These are phyloP conservation scores for Gerris buenoi DNA, from an alignment of 1,140 invertebrate genomes.

Conservation along the genomic window DNA sequence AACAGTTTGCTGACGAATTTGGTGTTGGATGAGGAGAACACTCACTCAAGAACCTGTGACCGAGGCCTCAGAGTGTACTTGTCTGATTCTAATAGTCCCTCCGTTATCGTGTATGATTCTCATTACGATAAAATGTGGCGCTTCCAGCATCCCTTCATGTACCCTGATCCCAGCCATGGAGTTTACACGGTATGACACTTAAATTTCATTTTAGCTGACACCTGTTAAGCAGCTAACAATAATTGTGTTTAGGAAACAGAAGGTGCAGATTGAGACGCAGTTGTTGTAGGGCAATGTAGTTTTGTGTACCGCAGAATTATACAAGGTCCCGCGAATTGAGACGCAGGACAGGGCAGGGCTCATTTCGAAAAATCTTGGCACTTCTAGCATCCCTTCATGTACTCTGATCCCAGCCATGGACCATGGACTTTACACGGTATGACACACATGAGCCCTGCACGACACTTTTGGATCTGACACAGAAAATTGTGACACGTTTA, in stretches of 20 bases:
- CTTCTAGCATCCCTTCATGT: constrained; percentile 58
- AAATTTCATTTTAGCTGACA: not conserved
- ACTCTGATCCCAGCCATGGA: constrained; percentile 60
- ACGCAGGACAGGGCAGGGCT: too few species aligned
- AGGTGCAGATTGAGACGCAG: too few species aligned
- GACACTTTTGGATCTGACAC: too few species aligned
- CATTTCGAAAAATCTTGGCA: constrained; percentile 55
- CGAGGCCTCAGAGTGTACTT: constrained; percentile 55
- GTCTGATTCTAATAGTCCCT: constrained; percentile 57
- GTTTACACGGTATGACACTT: constrained; percentile 35
- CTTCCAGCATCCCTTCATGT: constrained; percentile 58
- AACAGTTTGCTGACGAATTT: constrained; percentile 58
- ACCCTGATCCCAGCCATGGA: constrained; percentile 57
- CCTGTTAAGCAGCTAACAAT: not conserved
- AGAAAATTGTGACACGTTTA: too few species aligned
- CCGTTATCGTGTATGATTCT: constrained; percentile 57
- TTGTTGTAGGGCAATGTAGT: too few species aligned
- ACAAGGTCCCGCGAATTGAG: too few species aligned
- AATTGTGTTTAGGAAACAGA: too few species aligned
- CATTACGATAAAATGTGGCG: constrained; percentile 56
- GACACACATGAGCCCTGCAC: too few species aligned
- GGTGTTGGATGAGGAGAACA: constrained; percentile 46
- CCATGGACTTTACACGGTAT: constrained; percentile 42
- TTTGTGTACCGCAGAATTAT: too few species aligned
- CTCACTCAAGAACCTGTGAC: constrained; percentile 40